phyloP scores from a whole-genome alignment of 2,888 invertebrate genomes.

The Caenorhabditis parvicauda region DNA sequence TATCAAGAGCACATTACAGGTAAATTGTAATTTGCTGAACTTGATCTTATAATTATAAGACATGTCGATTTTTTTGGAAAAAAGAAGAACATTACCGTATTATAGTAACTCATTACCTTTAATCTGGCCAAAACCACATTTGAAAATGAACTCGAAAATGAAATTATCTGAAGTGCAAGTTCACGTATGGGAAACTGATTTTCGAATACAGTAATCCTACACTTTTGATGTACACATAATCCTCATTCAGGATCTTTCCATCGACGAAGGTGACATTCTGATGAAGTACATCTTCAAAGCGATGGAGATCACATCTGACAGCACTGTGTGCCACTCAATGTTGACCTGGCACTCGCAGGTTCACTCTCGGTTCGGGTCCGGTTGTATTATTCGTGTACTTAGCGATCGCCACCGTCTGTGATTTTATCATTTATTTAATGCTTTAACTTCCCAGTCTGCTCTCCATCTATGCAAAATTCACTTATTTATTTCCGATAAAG shows the following conservation, averaged over 20 bases:
- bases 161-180: no score
- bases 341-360: constrained; percentile 55
- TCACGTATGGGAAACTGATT: no score
- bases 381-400: constrained; percentile 53
- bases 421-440: constrained; percentile 7
- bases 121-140: no score
- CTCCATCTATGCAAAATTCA: no score
- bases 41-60: no score
- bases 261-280: constrained; percentile 54
- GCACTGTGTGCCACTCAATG: constrained; percentile 43
- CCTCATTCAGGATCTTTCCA: constrained; percentile 29
- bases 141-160: no score
- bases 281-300: constrained; percentile 59
- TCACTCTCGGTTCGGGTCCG: constrained; percentile 50
- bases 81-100: no score
- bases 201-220: background rate
- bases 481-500: no score
- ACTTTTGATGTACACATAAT: background rate
- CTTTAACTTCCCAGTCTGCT: no score
- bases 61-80: no score
- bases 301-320: constrained; percentile 53
- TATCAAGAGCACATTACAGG: constrained; percentile 44
- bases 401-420: constrained; percentile 37
- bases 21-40: background rate
- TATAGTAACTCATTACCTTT: no score